Percentiles rank a stretch among this genome's conserved stretches.
Conservation (phyloP, 2,888 invertebrate species). For the Caenorhabditis drosophilae region DNA sequence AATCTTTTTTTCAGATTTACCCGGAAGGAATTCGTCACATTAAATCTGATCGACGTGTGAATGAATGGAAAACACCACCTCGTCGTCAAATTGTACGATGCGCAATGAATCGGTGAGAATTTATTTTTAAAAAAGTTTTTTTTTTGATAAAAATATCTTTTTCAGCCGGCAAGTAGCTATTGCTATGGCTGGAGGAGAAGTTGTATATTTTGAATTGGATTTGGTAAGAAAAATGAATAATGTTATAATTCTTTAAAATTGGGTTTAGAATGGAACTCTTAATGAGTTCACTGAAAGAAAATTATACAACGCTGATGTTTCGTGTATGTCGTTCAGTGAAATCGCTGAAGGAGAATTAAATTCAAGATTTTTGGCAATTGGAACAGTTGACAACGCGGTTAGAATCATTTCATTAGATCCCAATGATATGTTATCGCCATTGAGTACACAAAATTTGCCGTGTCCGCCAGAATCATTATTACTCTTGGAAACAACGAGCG, state of each 20-base stretch:
- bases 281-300: constrained; percentile 98
- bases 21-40: constrained; percentile 98
- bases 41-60: constrained; percentile 93
- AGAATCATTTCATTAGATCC: constrained; percentile 96
- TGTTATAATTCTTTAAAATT: background rate
- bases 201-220: constrained; percentile 99
- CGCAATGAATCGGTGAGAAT: constrained; percentile 96
- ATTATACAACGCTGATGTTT: constrained; percentile 87
- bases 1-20: constrained; percentile 77
- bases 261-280: constrained; percentile 85
- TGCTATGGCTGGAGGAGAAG: constrained; percentile 92
- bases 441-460: constrained; percentile 79
- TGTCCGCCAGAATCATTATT: constrained; percentile 94
- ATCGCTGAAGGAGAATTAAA: constrained; percentile 91
- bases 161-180: constrained; percentile 88
- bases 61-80: constrained; percentile 98
- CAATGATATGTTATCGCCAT: constrained; percentile 85
- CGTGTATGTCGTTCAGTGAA: constrained; percentile 96
- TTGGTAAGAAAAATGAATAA: constrained; percentile 75
- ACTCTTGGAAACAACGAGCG: constrained; percentile 80
- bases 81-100: constrained; percentile 96
- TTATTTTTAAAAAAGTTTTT: constrained; percentile 78
- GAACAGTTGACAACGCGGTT: constrained; percentile 90
- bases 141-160: background rate
- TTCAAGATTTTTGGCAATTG: constrained; percentile 75